Evolutionary conservation across 2,888 invertebrate genomes (phyloP).

Genomic region (Andrena chrysosceles): DNA sequence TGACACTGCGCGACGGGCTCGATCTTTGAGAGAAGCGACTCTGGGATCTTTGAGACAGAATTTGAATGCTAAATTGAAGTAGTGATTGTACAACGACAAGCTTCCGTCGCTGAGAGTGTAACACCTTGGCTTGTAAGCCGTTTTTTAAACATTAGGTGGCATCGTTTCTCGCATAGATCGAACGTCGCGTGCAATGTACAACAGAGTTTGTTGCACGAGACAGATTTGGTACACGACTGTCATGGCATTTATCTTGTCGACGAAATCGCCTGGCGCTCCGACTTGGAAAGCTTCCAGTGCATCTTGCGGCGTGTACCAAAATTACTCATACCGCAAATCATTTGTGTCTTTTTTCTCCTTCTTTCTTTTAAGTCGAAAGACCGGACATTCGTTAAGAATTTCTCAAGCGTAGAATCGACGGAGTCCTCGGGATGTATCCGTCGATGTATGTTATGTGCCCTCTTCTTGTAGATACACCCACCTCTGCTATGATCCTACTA

Average conservation of each 20-base stretch:
- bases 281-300: conserved; percentile 29
- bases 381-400: conserved; percentile 18
- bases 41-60: neutral
- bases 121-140: too few relatives aligned
- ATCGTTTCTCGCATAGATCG: conserved; percentile 41
- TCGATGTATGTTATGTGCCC: conserved; percentile 43
- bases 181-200: conserved; percentile 6
- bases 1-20: neutral
- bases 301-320: neutral
- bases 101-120: too few relatives aligned
- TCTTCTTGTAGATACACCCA: conserved; percentile 73
- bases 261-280: neutral
- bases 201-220: conserved; percentile 11
- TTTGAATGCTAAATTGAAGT: too few relatives aligned
- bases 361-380: conserved; percentile 4
- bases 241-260: conserved; percentile 5
- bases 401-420: conserved; percentile 31
- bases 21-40: conserved; percentile 40
- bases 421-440: conserved; percentile 30
- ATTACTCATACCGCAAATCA: conserved; percentile 13
- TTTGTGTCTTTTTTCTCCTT: neutral
- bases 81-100: too few relatives aligned
- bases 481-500: conserved; percentile 74
- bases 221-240: conserved; percentile 24
- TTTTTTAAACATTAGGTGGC: neutral